Evolutionary conservation across 2,113 vertebrate species (phyloP).

Genomic region (Mormyrus lacerda): DNA sequence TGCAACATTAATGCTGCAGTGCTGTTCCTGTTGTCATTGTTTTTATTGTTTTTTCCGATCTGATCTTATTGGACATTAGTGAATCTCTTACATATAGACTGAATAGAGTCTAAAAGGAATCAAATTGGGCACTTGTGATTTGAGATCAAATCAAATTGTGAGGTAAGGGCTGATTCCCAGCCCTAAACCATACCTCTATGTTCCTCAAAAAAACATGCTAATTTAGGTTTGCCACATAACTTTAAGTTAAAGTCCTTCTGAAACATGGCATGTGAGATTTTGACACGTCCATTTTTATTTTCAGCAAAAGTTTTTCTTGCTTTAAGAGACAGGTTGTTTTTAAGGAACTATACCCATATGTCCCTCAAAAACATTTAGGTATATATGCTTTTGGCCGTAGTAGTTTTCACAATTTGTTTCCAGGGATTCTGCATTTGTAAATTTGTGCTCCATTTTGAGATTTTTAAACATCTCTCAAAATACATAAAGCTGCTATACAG

Average conservation of each 20-base stretch:
- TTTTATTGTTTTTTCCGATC: background rate
- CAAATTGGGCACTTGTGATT: background rate
- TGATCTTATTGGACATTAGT: background rate
- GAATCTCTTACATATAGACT: background rate
- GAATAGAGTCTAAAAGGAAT: background rate
- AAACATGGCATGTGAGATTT: background rate
- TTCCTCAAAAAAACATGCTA: background rate
- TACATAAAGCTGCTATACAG: background rate
- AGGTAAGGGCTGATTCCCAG: background rate
- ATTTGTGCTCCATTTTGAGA: background rate
- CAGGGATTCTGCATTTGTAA: background rate
- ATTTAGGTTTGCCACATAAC: background rate
- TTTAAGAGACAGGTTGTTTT: background rate
- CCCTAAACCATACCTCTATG: background rate
- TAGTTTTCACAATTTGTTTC: background rate
- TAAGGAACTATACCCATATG: background rate
- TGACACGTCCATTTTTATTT: background rate
- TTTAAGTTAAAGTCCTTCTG: background rate
- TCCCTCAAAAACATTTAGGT: background rate
- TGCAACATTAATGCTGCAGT: background rate
- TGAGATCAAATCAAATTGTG: background rate
- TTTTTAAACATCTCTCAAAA: background rate
- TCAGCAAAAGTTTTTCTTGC: background rate
- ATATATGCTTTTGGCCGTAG: background rate
- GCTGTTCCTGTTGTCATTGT: background rate